Evolutionary conservation across 1,140 invertebrate species (phyloP), one percentile per base, ranked within the genome.

Genomic region (Heliconius himera): DNA sequence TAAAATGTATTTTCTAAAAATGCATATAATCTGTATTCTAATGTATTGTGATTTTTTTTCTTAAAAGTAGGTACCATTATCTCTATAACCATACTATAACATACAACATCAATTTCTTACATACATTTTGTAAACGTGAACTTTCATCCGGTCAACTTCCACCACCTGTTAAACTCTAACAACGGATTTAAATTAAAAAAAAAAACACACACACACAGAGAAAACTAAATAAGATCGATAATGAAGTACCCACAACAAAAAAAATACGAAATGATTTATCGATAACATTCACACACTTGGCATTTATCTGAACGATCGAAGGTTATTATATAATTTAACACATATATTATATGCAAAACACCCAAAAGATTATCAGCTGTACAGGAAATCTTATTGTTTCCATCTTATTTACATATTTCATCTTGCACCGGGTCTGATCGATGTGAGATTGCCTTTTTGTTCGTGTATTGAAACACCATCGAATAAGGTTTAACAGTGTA

Each of bases 361-460:
- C 56, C 72, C 46, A 83, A 83, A 85, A 87, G 87, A 91, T 93
- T 89, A 91, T 91, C 91, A 87, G 80, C 46, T 72, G 70, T 71
- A 83, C 90, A 88, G 88, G 87, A 90, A 87, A 85, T 83, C 73
- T 85, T 87, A 91, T 91, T 93, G 91, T 93, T 91, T 89, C 80
- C 79, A 76, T 46, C 78, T 78, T 86, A 93, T 93, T 93, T 93
- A 88, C 91, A 93, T 93, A 93, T 82, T 81, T 80, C 88, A 88
- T 88, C 88, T 89, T 86, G 86, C 75, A 80, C 79, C 79, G 78
- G 77, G 73, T 70, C 60, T 80, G 81, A 85, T 86, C 88, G 82
- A 85, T 83, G 78, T 81, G 83, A 85, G 88, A 92, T 90, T 81
- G 87, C 83, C 89, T 84, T 88, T 86, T 88, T 88, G 71, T 86